phyloP scores from a whole-genome alignment of 1,140 invertebrate species.

The Ptiloglossa arizonensis region DNA sequence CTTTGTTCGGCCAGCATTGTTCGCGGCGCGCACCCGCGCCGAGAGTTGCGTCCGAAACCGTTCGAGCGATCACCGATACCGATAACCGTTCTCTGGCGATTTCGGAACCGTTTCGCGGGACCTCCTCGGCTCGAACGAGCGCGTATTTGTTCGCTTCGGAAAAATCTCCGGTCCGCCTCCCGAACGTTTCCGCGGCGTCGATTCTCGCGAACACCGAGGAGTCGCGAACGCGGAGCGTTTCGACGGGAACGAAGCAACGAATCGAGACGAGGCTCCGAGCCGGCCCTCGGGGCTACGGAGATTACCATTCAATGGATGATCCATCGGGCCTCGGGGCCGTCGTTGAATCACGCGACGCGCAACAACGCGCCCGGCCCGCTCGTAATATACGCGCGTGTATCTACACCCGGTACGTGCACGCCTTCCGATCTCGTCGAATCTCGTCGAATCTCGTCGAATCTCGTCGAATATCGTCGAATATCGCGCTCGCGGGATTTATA shows the following conservation, averaged over 20 bases:
- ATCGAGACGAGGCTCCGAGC: slow-evolving; percentile 5
- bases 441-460: slow-evolving; percentile 4
- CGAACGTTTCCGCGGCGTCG: no score
- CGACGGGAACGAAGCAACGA: not conserved
- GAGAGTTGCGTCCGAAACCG: slow-evolving; percentile 51
- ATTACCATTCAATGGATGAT: slow-evolving; percentile 66
- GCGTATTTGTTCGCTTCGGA: no score
- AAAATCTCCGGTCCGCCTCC: no score
- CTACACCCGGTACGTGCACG: slow-evolving; percentile 19
- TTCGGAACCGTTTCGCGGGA: slow-evolving; percentile 55
- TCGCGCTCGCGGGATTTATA: slow-evolving; percentile 49
- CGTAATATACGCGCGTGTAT: slow-evolving; percentile 37
- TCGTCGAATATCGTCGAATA: slow-evolving; percentile 4
- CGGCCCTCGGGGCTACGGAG: slow-evolving; percentile 29
- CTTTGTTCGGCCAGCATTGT: slow-evolving; percentile 61
- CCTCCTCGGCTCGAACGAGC: no score
- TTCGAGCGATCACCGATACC: slow-evolving; percentile 8
- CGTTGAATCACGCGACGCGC: slow-evolving; percentile 54
- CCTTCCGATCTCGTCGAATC: slow-evolving; percentile 31
- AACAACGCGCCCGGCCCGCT: slow-evolving; percentile 42
- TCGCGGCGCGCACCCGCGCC: slow-evolving; percentile 15
- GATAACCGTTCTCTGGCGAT: slow-evolving; percentile 52
- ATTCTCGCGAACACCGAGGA: no score
- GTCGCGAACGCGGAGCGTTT: no score
- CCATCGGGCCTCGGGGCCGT: slow-evolving; percentile 49